Base-by-base conservation (phyloP, 1,140 invertebrate genomes). In the Drosophila murphyi region DNA sequence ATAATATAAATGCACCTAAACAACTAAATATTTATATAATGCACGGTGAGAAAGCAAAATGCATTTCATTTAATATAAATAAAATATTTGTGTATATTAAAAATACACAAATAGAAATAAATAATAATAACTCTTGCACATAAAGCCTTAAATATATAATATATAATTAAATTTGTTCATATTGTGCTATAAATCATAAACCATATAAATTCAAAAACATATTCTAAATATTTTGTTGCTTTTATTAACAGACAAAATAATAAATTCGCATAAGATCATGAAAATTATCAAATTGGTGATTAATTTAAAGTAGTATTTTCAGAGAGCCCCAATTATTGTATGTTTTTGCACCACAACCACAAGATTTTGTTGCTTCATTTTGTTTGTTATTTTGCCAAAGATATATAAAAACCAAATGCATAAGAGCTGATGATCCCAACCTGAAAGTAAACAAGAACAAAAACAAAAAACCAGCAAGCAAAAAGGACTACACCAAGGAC, bases 401-500 rank as follows among this genome's bases (percentile, higher is more conserved):
- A 60, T 35, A 28, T 29, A 34, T 6, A 59, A 32, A 43, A 48
- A 61, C 47, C 28, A 12, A 12, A 12, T 12, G 12, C 12, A 57
- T 5, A n/a, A 29, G 20, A 28, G 51, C 20, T 6, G n/a, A 56
- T 6, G 4, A 4, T 7, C 39, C 54, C 50, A 29, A 45, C 20
- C 20, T 20, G 20, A 1, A 20, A 0, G 0, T 20, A 20, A 20
- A 20, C 20, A 71, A 60, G 47, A 31, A 43, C 28, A 56, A 56
- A 6, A 39, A 28, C 12, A 73, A 73, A 67, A 50, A 52, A 47
- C 74, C 41, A 59, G 51, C 37, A 47, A 80, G 81, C 85, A 88
- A 88, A 88, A 88, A 80, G 85, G 85, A 88, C 85, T 76, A 68
- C 74, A 80, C 78, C 71, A 81, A 89, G 85, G 85, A 88, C 85